Evolutionary conservation across 2,888 invertebrate species (phyloP), one percentile per base, ranked within the genome.

Genomic region (Teinopalpus imperialis): DNA sequence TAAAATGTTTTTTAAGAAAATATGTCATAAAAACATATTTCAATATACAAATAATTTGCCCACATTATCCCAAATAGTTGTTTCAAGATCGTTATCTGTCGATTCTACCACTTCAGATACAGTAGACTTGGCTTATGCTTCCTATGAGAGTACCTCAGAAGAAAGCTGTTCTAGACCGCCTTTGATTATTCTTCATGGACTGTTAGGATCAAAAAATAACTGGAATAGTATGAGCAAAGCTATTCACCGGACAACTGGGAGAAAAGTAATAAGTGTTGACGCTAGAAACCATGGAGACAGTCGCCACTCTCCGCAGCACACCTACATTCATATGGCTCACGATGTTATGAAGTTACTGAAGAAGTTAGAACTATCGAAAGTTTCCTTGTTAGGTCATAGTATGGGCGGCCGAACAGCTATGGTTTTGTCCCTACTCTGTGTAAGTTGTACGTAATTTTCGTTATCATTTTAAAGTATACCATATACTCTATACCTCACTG

Each of bases 231-330:
- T 98, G 59, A 93, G 95, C 41, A 97, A 95, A 76, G 91, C 91
- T 0, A 90, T 96, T 39, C 92, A 93, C 60, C 90, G 91, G 53
- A 90, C 90, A 42, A 93, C 93, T 1, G 90, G 91, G 8, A 91
- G 93, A 58, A 93, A 92, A 88, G 95, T 97, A 5, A 92, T 96
- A 51, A 91, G 95, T 3, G 90, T 98, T 20, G 99, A 99, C 85
- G 94, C 95, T 1, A 91, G 98, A 63, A 98, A 99, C 82, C 99
- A 99, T 81, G 99, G 99, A 0, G 96, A 97, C 52, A 98, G 98
- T 67, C 94, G 95, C 0, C 97, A 98, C 70, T 86, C 92, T 0
- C 57, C 89, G 0, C 90, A 92, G 3, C 95, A 97, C 79, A 90
- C 92, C 0, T 98, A 97, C 67, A 75, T 90, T 8, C 91, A 92